Conservation (phyloP, 1,140 invertebrate genomes). For the Melitaea cinxia region DNA sequence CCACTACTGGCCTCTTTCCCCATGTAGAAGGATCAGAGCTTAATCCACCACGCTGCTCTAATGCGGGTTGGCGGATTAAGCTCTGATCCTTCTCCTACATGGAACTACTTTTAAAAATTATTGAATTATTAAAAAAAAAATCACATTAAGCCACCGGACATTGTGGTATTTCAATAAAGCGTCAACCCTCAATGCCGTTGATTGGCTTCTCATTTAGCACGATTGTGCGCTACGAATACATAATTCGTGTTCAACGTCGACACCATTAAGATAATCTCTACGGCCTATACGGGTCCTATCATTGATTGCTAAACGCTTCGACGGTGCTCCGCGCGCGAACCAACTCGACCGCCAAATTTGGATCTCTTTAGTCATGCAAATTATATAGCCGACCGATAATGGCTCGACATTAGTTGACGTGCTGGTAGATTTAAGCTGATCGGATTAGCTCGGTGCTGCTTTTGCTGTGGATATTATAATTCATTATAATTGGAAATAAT, state of each 20-base stretch:
- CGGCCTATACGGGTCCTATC: slow-evolving; percentile 45
- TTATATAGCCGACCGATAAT: slow-evolving; percentile 11
- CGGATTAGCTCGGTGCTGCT: neutral
- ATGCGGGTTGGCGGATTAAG: no score
- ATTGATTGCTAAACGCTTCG: slow-evolving; percentile 52
- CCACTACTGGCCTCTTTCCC: no score
- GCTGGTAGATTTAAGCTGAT: neutral
- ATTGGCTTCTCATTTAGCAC: slow-evolving; percentile 73
- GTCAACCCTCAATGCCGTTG: slow-evolving; percentile 42
- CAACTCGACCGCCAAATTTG: slow-evolving; percentile 26
- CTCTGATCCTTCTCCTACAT: no score
- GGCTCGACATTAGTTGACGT: slow-evolving; percentile 11
- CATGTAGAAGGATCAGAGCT: no score
- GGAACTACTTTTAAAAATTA: no score
- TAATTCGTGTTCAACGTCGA: slow-evolving; percentile 30
- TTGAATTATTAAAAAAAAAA: no score
- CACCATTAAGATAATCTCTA: slow-evolving; percentile 69
- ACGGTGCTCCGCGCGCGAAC: slow-evolving; percentile 22
- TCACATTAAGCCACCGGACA: no score
- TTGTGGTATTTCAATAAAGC: neutral
- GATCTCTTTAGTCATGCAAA: slow-evolving; percentile 30
- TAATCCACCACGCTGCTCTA: no score
- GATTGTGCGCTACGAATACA: slow-evolving; percentile 69
- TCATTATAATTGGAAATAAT: no score
- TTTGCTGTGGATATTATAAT: neutral